These are phyloP conservation scores for Saguinus oedipus DNA, from an alignment of 2,797 vertebrate species.

Conservation along the genomic window DNA sequence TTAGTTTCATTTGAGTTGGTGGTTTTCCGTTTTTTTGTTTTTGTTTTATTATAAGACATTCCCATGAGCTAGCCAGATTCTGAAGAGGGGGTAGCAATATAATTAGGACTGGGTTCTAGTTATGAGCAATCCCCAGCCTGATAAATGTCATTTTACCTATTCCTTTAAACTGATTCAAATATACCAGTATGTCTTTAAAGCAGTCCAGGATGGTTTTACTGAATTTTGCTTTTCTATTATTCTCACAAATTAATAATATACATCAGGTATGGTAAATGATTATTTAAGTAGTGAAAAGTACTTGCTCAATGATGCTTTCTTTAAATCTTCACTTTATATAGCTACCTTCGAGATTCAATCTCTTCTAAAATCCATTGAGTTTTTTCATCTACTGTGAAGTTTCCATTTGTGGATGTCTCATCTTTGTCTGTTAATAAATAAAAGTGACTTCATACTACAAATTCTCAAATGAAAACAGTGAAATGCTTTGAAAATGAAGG, in stretches of 20 bases:
- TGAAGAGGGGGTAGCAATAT: neutral
- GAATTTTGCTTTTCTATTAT: neutral
- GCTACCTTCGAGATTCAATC: conserved; percentile 82
- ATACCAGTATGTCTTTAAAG: neutral
- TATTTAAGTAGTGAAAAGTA: conserved; percentile 36
- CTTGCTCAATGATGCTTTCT: conserved; percentile 25
- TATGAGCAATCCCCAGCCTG: neutral
- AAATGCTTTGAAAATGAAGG: conserved; percentile 30
- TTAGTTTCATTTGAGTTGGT: neutral
- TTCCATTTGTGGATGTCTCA: conserved; percentile 70
- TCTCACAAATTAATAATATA: neutral
- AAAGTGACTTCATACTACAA: conserved; percentile 36
- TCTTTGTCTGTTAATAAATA: conserved; percentile 80
- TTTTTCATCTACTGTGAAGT: conserved; percentile 61
- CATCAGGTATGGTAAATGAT: neutral
- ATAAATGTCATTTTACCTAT: neutral
- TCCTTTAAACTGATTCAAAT: neutral
- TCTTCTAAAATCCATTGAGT: conserved; percentile 73
- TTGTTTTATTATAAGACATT: neutral
- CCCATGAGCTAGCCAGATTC: neutral
- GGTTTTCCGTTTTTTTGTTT: neutral
- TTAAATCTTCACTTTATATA: conserved; percentile 56
- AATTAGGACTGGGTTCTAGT: neutral
- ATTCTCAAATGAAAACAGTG: conserved; percentile 41
- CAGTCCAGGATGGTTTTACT: neutral